These are phyloP conservation scores for Plagodis dolabraria DNA, from an alignment of 2,888 invertebrate species.

Conservation along the genomic window DNA sequence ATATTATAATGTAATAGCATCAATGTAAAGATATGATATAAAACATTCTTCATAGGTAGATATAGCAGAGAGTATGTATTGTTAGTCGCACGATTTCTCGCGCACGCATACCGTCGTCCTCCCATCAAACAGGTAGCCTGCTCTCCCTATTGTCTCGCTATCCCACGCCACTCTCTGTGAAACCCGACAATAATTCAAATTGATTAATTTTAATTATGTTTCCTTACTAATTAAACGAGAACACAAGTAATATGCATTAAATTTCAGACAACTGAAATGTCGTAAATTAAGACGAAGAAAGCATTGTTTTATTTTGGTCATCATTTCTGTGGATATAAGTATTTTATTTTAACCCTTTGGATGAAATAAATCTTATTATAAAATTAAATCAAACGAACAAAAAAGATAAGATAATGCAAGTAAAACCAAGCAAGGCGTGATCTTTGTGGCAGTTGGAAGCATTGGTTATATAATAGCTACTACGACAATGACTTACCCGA, in stretches of 20 bases:
- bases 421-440: too few species aligned
- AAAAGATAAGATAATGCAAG: too few species aligned
- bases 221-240: slow-evolving; percentile 27
- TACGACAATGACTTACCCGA: too few species aligned
- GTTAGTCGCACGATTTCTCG: slow-evolving; percentile 67
- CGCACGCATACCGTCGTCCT: slow-evolving; percentile 42
- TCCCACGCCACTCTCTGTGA: slow-evolving; percentile 62
- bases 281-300: slow-evolving; percentile 1
- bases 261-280: neutral
- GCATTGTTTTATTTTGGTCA: neutral
- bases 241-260: slow-evolving; percentile 5
- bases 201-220: slow-evolving; percentile 57
- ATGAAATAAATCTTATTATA: neutral
- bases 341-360: neutral
- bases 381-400: neutral
- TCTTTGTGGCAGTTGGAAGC: too few species aligned
- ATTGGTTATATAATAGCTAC: too few species aligned
- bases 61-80: neutral
- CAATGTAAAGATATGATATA: neutral
- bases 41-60: slow-evolving; percentile 34
- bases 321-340: neutral
- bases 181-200: slow-evolving; percentile 52
- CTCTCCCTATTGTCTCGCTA: slow-evolving; percentile 69
- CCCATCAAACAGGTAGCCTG: slow-evolving; percentile 35
- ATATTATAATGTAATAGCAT: too few species aligned